These are phyloP conservation scores for Vespertilio murinus DNA, from an alignment of 2,797 vertebrate species.

Conservation along the genomic window DNA sequence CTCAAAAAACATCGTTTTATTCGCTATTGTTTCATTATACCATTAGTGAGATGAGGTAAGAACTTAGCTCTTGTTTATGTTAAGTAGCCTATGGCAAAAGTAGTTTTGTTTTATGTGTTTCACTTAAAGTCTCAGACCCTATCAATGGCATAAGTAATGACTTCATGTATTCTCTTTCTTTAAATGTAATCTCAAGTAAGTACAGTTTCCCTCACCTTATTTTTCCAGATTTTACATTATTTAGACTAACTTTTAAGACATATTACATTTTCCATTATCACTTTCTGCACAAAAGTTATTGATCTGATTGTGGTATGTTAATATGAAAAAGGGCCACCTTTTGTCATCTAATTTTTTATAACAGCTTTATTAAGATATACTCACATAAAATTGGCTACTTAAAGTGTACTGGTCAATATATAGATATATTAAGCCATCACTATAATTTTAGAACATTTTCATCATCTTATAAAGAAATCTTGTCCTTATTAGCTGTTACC, in stretches of 20 bases:
- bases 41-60: background rate
- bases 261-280: background rate
- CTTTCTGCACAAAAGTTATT: background rate
- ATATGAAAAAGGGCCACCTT: background rate
- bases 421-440: background rate
- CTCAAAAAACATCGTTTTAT: background rate
- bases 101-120: background rate
- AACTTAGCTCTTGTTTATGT: background rate
- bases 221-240: background rate
- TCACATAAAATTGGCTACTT: background rate
- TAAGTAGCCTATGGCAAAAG: background rate
- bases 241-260: background rate
- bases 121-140: background rate
- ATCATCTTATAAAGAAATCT: background rate
- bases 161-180: background rate
- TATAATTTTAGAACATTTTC: background rate
- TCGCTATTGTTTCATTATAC: background rate
- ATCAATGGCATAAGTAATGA: background rate
- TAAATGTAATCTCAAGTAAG: background rate
- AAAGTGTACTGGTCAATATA: background rate
- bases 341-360: background rate
- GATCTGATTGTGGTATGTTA: background rate
- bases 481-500: background rate
- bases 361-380: background rate
- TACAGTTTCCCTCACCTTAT: background rate